phyloP scores from a whole-genome alignment of 2,888 invertebrate genomes.

The Hydriomena furcata region DNA sequence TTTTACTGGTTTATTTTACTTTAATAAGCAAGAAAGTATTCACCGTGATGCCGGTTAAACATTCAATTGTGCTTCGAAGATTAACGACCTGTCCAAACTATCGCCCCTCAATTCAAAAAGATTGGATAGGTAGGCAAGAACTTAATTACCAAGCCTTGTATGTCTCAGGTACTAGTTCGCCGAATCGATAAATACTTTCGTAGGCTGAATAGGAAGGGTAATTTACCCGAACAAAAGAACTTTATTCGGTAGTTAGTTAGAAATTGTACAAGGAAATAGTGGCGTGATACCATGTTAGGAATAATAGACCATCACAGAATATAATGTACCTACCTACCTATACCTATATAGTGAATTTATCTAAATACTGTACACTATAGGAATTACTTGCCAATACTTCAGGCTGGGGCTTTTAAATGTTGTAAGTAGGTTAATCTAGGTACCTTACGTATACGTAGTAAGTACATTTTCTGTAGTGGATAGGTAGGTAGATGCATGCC shows the following conservation, averaged over 20 bases:
- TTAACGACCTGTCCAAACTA: constrained; percentile 16
- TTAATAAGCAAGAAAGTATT: too few species aligned
- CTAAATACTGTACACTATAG: too few species aligned
- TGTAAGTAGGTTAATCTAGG: too few species aligned
- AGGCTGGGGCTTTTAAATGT: too few species aligned
- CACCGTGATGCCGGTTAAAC: neutral
- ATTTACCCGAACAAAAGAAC: constrained; percentile 25
- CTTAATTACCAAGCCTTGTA: constrained; percentile 34
- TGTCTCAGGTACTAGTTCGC: constrained; percentile 15
- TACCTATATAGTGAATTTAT: too few species aligned
- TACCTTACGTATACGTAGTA: too few species aligned
- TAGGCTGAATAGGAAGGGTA: constrained; percentile 20
- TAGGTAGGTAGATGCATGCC: too few species aligned
- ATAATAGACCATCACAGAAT: too few species aligned
- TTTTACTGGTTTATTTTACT: too few species aligned
- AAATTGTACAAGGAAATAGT: constrained; percentile 11
- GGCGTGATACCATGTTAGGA: neutral
- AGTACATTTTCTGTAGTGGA: too few species aligned
- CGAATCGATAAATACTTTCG: constrained; percentile 25
- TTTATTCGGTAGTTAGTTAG: constrained; percentile 24
- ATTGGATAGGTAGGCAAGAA: constrained; percentile 26
- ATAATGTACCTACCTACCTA: too few species aligned
- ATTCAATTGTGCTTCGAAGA: constrained; percentile 3
- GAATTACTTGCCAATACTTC: too few species aligned
- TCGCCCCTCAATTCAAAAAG: constrained; percentile 24